A percentile compares a stretch with the other conserved stretches of the same genome.
Evolutionary conservation across 2,797 vertebrate species (phyloP).

Genomic region (Forpus xanthops): DNA sequence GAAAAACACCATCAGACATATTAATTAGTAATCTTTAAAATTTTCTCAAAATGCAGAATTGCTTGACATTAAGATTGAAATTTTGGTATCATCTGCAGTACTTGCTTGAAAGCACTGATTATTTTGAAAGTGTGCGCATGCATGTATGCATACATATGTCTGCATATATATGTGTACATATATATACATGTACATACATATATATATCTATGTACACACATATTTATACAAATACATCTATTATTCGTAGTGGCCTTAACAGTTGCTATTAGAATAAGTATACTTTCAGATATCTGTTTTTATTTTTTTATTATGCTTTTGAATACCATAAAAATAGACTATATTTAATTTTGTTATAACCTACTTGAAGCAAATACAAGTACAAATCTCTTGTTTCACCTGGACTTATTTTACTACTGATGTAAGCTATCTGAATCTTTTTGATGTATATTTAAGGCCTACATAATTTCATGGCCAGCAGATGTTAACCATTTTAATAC

Average conservation of each 20-base stretch:
- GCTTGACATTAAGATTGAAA: background rate
- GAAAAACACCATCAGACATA: background rate
- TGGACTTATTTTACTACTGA: background rate
- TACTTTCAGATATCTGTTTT: background rate
- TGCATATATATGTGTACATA: fast-evolving
- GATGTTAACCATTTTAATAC: background rate
- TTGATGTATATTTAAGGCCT: background rate
- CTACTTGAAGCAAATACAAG: background rate
- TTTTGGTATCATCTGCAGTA: background rate
- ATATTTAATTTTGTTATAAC: background rate
- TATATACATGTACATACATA: background rate
- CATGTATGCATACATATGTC: background rate
- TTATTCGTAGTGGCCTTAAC: background rate
- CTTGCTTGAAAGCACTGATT: background rate
- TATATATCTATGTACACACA: no score
- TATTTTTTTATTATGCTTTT: background rate
- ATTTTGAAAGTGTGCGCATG: background rate
- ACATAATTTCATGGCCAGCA: background rate
- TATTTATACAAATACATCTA: background rate
- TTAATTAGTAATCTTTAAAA: background rate
- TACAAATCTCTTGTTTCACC: background rate
- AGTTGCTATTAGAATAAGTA: background rate
- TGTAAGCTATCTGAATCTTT: background rate
- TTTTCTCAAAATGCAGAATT: background rate
- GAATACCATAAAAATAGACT: background rate